Base-by-base conservation (phyloP, 2,113 vertebrate genomes). In the Gadus macrocephalus region DNA sequence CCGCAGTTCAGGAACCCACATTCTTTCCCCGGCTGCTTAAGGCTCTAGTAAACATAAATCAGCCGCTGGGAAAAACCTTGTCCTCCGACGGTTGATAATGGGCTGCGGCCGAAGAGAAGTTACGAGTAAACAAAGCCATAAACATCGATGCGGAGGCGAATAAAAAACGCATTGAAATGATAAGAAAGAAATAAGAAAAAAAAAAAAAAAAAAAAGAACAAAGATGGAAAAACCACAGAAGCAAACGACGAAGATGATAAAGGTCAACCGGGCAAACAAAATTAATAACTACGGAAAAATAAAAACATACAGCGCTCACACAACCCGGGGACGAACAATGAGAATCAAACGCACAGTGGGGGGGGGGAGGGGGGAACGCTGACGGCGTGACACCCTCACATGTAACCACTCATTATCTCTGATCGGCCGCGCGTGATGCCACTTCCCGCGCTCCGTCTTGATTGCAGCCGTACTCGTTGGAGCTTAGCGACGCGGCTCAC, bases 401-500 rank as follows among this genome's bases (percentile, higher is more conserved):
- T 5, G 35, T 60, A 71, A 74, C 17, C 8, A 67, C 53, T 74
- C 75, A 81, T 80, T 81, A 76, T 69, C 75, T 58, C 8, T 68
- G 78, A 81, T 62, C 38, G 59, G 53, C n/a, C 42, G 55, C 62
- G 27, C 7, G 4, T 64, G 62, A 71, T 59, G 70, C 56, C 7
- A 49, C 42, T 11, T 14, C 8, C 5, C 68, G 16, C 69, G 64
- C 75, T 20, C 38, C 78, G 63, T 59, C 69, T 58, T 80, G 75
- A 87, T 83, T 82, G 75, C 28, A 77, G 72, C 73, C 74, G 62
- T 63, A 71, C 64, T 67, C 78, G 85, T 69, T 84, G 79, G 76
- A 76, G 69, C 58, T 75, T 65, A 83, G 77, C 16, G 64, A 72
- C 68, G 72, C 74, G 63, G 66, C 35, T 61, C 66, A 67, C 67